Evolutionary conservation across 2,113 vertebrate genomes (phyloP).

Genomic region (Rattus rattus): DNA sequence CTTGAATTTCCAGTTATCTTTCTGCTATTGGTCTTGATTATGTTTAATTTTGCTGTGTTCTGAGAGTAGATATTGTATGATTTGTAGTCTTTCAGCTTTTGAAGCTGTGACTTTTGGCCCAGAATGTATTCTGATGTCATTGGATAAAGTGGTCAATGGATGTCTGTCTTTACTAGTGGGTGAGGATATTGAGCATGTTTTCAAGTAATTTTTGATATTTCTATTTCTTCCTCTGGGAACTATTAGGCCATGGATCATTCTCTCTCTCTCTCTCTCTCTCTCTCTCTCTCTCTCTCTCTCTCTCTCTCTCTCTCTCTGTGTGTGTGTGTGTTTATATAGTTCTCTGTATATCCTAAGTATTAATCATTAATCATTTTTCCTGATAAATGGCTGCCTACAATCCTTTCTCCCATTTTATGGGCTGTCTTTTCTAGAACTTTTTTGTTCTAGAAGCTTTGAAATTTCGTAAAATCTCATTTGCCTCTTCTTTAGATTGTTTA

Average conservation of each 20-base stretch:
- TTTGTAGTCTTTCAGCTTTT: not conserved
- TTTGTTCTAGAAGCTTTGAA: not conserved
- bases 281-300: too few relatives aligned
- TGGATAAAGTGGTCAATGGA: not conserved
- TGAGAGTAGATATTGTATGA: not conserved
- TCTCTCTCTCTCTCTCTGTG: not conserved
- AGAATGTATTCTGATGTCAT: not conserved
- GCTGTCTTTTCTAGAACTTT: too few relatives aligned
- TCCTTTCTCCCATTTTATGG: not conserved
- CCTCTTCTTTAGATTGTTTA: not conserved
- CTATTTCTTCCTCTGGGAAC: not conserved
- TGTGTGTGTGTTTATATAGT: not conserved
- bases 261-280: not conserved
- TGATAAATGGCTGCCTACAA: not conserved
- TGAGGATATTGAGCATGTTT: not conserved
- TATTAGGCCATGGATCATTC: not conserved
- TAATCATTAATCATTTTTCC: not conserved
- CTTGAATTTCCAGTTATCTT: not conserved
- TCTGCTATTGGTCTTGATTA: not conserved
- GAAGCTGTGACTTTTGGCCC: not conserved
- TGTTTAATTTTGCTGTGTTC: not conserved
- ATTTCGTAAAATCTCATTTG: not conserved
- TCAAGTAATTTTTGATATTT: not conserved
- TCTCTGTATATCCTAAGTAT: not conserved
- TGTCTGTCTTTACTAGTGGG: not conserved